Percentiles rank a stretch among this genome's conserved stretches.
Conservation (phyloP, 2,113 vertebrate species). For the Natator depressus region DNA sequence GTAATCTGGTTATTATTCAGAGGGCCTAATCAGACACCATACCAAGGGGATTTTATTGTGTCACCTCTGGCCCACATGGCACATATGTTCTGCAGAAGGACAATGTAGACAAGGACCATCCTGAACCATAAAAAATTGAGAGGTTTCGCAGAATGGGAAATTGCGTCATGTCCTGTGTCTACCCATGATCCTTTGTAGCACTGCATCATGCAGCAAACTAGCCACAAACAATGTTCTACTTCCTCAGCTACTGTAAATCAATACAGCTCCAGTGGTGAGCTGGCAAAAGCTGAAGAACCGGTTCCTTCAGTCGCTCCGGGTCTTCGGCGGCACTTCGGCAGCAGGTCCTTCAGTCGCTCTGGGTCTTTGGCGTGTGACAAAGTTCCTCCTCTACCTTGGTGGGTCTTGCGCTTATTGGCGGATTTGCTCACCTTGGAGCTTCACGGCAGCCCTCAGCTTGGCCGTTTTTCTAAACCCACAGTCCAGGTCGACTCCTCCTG, state of each 20-base stretch:
- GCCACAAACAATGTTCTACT: neutral
- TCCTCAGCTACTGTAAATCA: fast-evolving
- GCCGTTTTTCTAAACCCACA: too few species aligned
- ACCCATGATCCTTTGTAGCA: neutral
- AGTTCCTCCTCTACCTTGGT: too few species aligned
- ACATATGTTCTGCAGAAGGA: slow-evolving; percentile 59
- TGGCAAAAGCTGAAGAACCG: too few species aligned
- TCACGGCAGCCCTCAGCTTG: too few species aligned
- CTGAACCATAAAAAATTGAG: neutral
- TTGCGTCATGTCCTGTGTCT: neutral
- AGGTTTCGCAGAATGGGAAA: slow-evolving; percentile 46
- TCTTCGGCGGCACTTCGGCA: too few species aligned
- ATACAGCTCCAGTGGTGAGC: too few species aligned
- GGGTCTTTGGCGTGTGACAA: too few species aligned
- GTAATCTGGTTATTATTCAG: slow-evolving; percentile 60
- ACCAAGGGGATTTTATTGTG: slow-evolving; percentile 56
- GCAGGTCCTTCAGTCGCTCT: too few species aligned
- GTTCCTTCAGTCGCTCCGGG: too few species aligned
- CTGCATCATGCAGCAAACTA: neutral
- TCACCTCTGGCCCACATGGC: slow-evolving; percentile 43
- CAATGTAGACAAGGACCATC: slow-evolving; percentile 39
- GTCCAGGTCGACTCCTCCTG: too few species aligned
- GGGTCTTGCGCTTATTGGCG: too few species aligned
- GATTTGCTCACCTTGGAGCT: too few species aligned
- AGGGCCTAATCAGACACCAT: slow-evolving; percentile 39